Conservation (phyloP, 2,888 invertebrate genomes). For the Tryphoninae sp. region DNA sequence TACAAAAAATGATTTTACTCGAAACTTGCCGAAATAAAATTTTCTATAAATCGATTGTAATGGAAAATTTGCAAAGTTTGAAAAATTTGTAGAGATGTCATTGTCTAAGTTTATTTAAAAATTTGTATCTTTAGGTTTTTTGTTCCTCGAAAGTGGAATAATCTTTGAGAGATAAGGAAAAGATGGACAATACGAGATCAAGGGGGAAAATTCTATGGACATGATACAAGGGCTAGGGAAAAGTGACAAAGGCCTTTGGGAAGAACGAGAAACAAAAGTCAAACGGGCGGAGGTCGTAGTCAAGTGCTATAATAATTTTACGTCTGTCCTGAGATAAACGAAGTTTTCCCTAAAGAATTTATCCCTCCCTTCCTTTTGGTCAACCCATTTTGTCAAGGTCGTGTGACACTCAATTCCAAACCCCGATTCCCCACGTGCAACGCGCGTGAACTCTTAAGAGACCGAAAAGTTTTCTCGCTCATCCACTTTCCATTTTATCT, state of each 20-base stretch:
- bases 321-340: constrained; percentile 54
- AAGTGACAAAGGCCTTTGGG: not conserved
- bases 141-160: not conserved
- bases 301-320: constrained; percentile 58
- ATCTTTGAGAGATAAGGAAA: constrained; percentile 7
- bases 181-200: not conserved
- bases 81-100: too few species aligned
- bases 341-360: constrained; percentile 54
- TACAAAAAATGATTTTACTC: too few species aligned
- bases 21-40: too few species aligned
- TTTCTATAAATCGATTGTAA: too few species aligned
- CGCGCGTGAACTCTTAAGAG: constrained; percentile 23
- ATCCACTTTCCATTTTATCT: constrained; percentile 18
- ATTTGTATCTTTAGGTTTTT: too few species aligned
- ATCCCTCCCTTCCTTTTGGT: constrained; percentile 23
- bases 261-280: constrained; percentile 30
- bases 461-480: constrained; percentile 27
- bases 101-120: too few species aligned
- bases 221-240: not conserved
- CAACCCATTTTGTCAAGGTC: constrained; percentile 39
- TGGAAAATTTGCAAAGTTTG: too few species aligned
- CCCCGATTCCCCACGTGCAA: not conserved
- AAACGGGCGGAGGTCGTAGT: constrained; percentile 47
- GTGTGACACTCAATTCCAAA: constrained; percentile 4
- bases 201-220: not conserved